Percentiles rank a stretch among this genome's conserved stretches.
Conservation (phyloP, 2,888 invertebrate genomes). For the Ophion ventricosus region DNA sequence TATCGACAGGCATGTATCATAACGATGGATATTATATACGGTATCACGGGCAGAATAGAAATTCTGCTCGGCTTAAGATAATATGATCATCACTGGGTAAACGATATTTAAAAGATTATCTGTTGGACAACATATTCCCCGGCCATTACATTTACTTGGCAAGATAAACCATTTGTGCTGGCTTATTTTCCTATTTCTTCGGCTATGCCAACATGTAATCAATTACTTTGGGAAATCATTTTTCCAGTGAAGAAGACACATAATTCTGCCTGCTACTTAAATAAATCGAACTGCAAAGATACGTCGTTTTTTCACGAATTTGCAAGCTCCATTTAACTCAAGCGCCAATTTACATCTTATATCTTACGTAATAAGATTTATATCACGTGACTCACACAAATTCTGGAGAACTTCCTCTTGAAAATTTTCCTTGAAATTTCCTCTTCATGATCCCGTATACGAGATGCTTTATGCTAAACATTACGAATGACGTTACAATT, state of each 20-base stretch:
- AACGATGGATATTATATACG: slow-evolving; percentile 1
- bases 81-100: not conserved
- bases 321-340: not conserved
- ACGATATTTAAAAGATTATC: slow-evolving; percentile 8
- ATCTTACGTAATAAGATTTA: slow-evolving; percentile 2
- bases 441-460: slow-evolving; percentile 3
- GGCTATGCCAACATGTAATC: not conserved
- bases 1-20: slow-evolving; percentile 13
- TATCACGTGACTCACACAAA: not conserved
- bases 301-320: not conserved
- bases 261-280: not conserved
- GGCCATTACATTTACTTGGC: slow-evolving; percentile 16
- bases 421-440: slow-evolving; percentile 4
- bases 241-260: not conserved
- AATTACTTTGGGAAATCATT: not conserved
- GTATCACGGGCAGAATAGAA: not conserved
- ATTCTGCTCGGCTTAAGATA: not conserved
- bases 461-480: not conserved
- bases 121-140: slow-evolving; percentile 3
- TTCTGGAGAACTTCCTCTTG: not conserved
- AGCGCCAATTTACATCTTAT: slow-evolving; percentile 6
- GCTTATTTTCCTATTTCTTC: not conserved
- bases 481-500: not conserved
- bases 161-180: not conserved
- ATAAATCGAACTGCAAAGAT: not conserved